Conservation (phyloP, 2,113 vertebrate species). For the Formicarius rufipectus region DNA sequence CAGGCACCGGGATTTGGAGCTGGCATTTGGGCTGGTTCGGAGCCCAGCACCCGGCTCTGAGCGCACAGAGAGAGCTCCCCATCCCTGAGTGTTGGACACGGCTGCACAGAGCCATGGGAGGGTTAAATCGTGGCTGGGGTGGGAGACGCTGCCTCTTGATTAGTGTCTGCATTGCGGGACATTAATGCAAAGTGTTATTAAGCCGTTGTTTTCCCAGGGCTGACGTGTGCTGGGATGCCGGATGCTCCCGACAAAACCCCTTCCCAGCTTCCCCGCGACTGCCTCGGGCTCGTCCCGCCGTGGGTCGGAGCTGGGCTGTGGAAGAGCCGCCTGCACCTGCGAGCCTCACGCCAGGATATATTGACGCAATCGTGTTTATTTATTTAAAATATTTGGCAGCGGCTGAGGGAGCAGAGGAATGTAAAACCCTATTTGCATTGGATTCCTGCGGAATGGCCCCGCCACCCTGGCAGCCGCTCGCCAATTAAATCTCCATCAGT, state of each 20-base stretch:
- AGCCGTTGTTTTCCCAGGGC: not conserved
- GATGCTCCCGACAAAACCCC: not conserved
- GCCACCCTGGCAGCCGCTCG: not conserved
- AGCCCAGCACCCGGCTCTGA: accelerated
- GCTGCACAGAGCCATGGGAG: accelerated
- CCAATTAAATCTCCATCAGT: conserved; percentile 72
- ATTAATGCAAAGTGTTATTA: not conserved
- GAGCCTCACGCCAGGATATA: accelerated
- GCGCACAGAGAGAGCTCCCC: accelerated
- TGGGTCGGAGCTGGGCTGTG: not conserved
- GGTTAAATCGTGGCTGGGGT: not conserved
- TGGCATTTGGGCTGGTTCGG: not conserved
- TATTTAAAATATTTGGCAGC: not conserved
- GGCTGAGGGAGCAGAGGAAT: not conserved
- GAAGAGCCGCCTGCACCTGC: not conserved
- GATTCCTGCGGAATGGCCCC: not conserved
- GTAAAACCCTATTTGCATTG: not conserved
- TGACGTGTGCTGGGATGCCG: accelerated
- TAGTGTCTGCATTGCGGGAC: not conserved
- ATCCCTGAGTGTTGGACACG: accelerated
- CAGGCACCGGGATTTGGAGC: not conserved
- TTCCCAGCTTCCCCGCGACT: accelerated
- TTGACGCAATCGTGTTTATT: not conserved
- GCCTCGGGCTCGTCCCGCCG: accelerated
- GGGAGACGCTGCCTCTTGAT: not conserved